phyloP scores from a whole-genome alignment of 2,797 vertebrate species.

The Gephyroberyx darwinii region DNA sequence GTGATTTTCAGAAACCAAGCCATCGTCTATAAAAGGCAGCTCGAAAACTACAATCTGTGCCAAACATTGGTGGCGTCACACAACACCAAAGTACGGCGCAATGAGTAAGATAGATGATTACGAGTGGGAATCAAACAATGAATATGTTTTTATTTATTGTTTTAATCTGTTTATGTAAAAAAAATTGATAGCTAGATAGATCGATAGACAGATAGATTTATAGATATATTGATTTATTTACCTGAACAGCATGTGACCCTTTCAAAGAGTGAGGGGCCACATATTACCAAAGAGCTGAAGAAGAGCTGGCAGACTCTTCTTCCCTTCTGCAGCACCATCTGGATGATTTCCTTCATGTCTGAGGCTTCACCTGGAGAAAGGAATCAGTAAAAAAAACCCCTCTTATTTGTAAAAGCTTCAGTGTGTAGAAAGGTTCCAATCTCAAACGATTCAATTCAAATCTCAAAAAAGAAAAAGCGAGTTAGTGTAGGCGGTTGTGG shows the following conservation, averaged over 20 bases:
- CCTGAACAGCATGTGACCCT: slow-evolving; percentile 48
- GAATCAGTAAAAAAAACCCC: not conserved
- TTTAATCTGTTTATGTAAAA: no score
- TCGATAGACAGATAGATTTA: no score
- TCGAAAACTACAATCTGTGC: not conserved
- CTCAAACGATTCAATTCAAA: not conserved
- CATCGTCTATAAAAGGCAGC: no score
- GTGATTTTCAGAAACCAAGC: not conserved
- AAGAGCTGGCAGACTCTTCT: slow-evolving; percentile 61
- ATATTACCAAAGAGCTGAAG: slow-evolving; percentile 62
- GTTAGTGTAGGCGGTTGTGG: not conserved
- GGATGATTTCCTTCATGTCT: slow-evolving; percentile 48
- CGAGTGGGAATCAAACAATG: no score
- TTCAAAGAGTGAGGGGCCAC: slow-evolving; percentile 31
- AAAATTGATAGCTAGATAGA: no score
- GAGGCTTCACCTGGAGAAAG: slow-evolving; percentile 22
- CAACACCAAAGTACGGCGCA: not conserved
- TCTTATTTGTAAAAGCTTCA: no score
- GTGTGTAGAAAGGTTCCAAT: not conserved
- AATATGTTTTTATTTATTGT: not conserved
- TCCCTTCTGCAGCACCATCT: slow-evolving; percentile 60
- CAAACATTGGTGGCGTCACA: not conserved
- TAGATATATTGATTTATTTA: slow-evolving; percentile 26
- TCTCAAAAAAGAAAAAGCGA: not conserved
- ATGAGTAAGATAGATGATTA: not conserved